Base-by-base conservation (phyloP, 2,113 vertebrate species). In the Sturnira hondurensis region DNA sequence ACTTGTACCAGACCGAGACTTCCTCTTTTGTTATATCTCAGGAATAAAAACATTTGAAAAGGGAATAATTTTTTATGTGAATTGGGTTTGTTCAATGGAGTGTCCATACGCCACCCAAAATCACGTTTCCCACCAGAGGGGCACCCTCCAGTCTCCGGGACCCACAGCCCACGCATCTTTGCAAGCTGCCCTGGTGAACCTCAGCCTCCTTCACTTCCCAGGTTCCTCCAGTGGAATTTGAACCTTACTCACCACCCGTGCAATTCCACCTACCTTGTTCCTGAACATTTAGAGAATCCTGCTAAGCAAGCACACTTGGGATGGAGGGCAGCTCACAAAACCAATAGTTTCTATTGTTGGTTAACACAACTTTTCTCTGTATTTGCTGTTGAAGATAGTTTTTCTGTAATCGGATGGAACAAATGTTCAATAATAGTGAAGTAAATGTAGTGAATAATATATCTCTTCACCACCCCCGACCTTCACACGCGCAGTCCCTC, bases 21-120 rank as follows among this genome's bases (percentile, higher is more conserved):
- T 86, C 17, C 63, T 88, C 15, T 84, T 89, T 89, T 86, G 73
- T 91, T 77, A 26, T 31, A 81, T 50, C 9, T 7, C 45, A 92
- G 68, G n/a, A 61, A 82, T 65, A 16, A 68, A 63, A 78, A 41
- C 17, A 71, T 38, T 52, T 78, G 61, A 67, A 89, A 83, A 58
- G 16, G 63, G 47, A 89, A 61, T 63, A 4, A 16, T 80, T 67
- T 71, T 54, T 67, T 43, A 20, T 9, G 26, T 31, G 38, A 83
- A 22, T 77, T 52, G 14, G 3, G 91, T 91, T 93, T 89, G 26
- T 76, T 28, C 43, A 85, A 16, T 6, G 11, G 61, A 47, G 14
- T 28, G 1, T 36, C 67, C 38, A 0, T 36, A 4, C 3, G 0
- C 9, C n/a, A 47, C 33, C 36, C 31, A 26, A 47, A 54, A 52